Base-by-base conservation (phyloP, 2,888 invertebrate genomes). In the Unio delphinus region DNA sequence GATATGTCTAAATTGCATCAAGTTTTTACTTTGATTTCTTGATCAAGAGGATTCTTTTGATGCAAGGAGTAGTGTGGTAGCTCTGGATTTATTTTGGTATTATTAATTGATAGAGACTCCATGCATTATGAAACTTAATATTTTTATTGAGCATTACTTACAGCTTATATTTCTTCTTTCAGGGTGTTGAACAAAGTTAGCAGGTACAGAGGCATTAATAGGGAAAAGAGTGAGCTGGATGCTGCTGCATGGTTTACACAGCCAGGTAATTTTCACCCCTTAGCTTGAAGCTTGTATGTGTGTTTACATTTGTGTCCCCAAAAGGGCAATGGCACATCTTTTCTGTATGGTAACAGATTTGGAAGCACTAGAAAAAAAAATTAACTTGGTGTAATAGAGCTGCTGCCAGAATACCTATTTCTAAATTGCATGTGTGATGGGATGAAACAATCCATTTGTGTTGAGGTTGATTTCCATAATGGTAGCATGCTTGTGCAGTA, bases 161-260 rank as follows among this genome's bases (percentile, higher is more conserved):
- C 45, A 45, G 45, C 45, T 45, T 45, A 45, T 45, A 45, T 64
- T 23, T 59, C 61, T 65, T 45, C 59, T 80, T 81, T 11, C 78
- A 89, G 89, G n/a, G 79, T 90, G 63, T 78, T 90, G 45, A 81
- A 86, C 68, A 86, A 83, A 69, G 87, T 89, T 61, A 81, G 83
- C 56, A 83, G 83, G 61, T 89, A 84, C 74, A 79, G 89, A 69
- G 89, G 89, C n/a, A 68, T 79, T 4, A 83, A 86, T 71, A 78
- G 87, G 69, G 87, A 88, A 67, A 89, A 87, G 70, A 86, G 83
- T 56, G 87, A 88, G 64, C 75, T 87, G 30, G 87, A 86, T 74
- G 89, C 89, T 7, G 84, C 89, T 18, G 83, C 86, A 26, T 89
- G 89, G 89, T 89, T 89, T 74, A 82, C 83, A 23, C 82, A 85